Percentiles rank a stretch among this genome's conserved stretches.
These are phyloP conservation scores for Megalops atlanticus DNA, from an alignment of 2,113 vertebrate genomes.

Conservation along the genomic window DNA sequence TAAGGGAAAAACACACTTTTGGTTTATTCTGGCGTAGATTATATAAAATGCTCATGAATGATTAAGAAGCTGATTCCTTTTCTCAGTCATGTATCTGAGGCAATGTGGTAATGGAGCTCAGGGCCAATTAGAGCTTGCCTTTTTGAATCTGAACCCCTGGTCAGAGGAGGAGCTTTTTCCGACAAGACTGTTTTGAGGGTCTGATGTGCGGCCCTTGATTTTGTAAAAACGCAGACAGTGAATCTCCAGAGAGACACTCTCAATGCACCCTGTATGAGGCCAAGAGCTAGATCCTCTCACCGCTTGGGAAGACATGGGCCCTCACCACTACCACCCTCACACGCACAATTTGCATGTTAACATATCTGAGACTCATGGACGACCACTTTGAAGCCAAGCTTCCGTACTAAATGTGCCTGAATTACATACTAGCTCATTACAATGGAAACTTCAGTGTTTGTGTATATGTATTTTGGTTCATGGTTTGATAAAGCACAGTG, in stretches of 20 bases:
- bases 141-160: neutral
- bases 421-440: neutral
- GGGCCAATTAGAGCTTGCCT: neutral
- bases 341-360: too few relatives aligned
- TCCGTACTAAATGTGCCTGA: neutral
- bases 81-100: conserved; percentile 12
- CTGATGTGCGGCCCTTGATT: neutral
- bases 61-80: conserved; percentile 23
- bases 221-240: conserved; percentile 76
- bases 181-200: too few relatives aligned
- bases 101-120: conserved; percentile 7
- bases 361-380: too few relatives aligned
- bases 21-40: conserved; percentile 13
- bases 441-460: neutral
- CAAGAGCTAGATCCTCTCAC: conserved; percentile 84
- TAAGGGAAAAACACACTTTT: conserved; percentile 18
- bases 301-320: conserved; percentile 73
- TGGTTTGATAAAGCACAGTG: too few relatives aligned
- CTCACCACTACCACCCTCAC: too few relatives aligned
- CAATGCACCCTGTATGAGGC: conserved; percentile 93
- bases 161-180: neutral
- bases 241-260: conserved; percentile 80
- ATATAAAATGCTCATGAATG: conserved; percentile 23
- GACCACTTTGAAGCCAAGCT: neutral
- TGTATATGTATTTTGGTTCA: too few relatives aligned